These are phyloP conservation scores for Nerophis ophidion DNA, from an alignment of 2,113 vertebrate species.

Conservation along the genomic window DNA sequence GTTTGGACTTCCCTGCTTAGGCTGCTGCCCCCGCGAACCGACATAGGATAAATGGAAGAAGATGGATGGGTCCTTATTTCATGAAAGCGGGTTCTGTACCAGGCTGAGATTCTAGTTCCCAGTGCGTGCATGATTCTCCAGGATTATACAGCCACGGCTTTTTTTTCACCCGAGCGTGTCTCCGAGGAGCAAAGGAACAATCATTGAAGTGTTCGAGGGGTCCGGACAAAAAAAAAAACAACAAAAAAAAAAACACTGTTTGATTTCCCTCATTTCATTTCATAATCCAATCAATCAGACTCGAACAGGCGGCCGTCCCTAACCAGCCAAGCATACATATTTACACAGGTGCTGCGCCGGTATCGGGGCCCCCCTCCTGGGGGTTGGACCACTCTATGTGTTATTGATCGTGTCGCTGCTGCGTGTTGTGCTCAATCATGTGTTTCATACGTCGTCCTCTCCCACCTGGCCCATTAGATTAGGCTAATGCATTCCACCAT, in stretches of 20 bases:
- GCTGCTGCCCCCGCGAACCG: too few relatives aligned
- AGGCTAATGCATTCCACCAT: conserved; percentile 96
- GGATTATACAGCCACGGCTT: not conserved
- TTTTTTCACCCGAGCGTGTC: conserved; percentile 6
- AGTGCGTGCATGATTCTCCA: not conserved
- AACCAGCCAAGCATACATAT: conserved; percentile 50
- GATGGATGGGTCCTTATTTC: too few relatives aligned
- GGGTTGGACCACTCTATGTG: conserved; percentile 84
- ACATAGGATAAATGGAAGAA: too few relatives aligned
- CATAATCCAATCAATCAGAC: conserved; percentile 66
- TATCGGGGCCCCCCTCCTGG: conserved; percentile 36
- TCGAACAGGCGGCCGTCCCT: conserved; percentile 43
- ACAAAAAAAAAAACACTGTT: conserved; percentile 14
- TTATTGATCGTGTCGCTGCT: conserved; percentile 86
- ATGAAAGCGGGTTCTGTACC: too few relatives aligned
- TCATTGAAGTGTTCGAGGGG: conserved; percentile 19
- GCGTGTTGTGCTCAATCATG: conserved; percentile 87
- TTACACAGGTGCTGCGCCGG: conserved; percentile 46
- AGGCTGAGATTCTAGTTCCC: not conserved
- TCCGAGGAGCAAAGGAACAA: conserved; percentile 8
- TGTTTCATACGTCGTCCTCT: conserved; percentile 85
- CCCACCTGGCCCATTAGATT: conserved; percentile 93
- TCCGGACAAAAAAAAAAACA: conserved; percentile 26
- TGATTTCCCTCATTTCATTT: conserved; percentile 58
- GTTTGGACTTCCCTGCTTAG: too few relatives aligned